Base-by-base conservation (phyloP, 2,113 vertebrate species). In the Podocnemis expansa region DNA sequence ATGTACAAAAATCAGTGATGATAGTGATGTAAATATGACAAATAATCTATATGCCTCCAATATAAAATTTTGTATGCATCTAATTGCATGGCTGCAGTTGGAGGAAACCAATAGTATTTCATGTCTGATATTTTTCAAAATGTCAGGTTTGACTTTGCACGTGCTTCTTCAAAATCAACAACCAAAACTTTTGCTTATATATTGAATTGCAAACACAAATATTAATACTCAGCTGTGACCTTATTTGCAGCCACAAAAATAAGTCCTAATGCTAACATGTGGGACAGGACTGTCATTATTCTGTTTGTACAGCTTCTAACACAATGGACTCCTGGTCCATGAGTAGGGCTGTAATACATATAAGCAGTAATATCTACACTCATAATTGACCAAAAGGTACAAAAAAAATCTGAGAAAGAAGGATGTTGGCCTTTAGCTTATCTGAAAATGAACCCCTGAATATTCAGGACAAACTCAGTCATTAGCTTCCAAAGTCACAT, bases 401-500 rank as follows among this genome's bases (percentile, higher is more conserved):
- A 83, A 90, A 5, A 31, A n/a, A n/a, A 91, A 93, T 90, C 91
- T 89, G 84, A 95, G 94, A 91, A 96, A 94, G 90, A 94, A 81
- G 93, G 95, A 96, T 95, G 94, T 95, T 96, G 95, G 89, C 90
- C 85, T 85, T 89, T 84, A 79, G 85, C 81, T 96, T 94, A 94
- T 95, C 94, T 95, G 89, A 88, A 97, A 97, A 97, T 96, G 93
- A 95, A 96, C 96, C 95, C 97, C 96, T 84, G 87, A 94, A 96
- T 96, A 97, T 96, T 96, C 95, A 96, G 94, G 96, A 93, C 91
- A 94, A 96, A 80, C 96, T 96, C 94, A 89, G 97, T 89, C 94
- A 97, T 97, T 97, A 87, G 73, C 96, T 97, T 97, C 94, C 95
- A 95, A 96, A 97, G 95, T 94, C 96, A 97, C 96, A 96, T 91